Evolutionary conservation across 1,140 invertebrate genomes (phyloP).

Genomic region (Hylaeus volcanicus): DNA sequence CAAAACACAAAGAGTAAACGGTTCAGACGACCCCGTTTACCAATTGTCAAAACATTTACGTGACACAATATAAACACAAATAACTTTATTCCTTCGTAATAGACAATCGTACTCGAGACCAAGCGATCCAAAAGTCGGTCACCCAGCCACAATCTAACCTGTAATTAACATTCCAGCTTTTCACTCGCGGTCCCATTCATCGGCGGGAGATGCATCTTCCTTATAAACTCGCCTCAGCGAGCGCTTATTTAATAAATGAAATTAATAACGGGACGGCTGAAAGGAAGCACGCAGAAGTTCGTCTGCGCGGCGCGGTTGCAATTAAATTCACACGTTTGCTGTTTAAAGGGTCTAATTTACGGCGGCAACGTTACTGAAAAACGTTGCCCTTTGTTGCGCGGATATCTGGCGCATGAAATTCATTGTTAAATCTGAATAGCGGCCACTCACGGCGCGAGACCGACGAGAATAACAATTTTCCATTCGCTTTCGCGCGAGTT

Average conservation of each 20-base stretch:
- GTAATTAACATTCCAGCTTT: slow-evolving; percentile 35
- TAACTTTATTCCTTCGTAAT: no score
- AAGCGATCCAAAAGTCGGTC: slow-evolving; percentile 25
- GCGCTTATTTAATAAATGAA: slow-evolving; percentile 23
- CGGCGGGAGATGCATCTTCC: neutral
- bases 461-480: neutral
- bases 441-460: neutral
- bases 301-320: neutral
- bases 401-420: neutral
- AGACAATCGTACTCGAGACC: neutral
- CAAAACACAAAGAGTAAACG: no score
- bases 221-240: neutral
- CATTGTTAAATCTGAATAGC: neutral
- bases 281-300: neutral
- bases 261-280: slow-evolving; percentile 14
- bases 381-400: neutral
- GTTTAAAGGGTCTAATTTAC: neutral
- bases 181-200: slow-evolving; percentile 6
- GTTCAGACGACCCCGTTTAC: neutral
- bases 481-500: neutral
- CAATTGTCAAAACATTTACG: neutral
- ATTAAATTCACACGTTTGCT: neutral
- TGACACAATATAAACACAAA: neutral
- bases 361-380: neutral
- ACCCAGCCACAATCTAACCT: neutral